Percentiles rank a stretch among this genome's conserved stretches.
These are phyloP conservation scores for Neoascia interrupta DNA, from an alignment of 2,888 invertebrate species.

Conservation along the genomic window DNA sequence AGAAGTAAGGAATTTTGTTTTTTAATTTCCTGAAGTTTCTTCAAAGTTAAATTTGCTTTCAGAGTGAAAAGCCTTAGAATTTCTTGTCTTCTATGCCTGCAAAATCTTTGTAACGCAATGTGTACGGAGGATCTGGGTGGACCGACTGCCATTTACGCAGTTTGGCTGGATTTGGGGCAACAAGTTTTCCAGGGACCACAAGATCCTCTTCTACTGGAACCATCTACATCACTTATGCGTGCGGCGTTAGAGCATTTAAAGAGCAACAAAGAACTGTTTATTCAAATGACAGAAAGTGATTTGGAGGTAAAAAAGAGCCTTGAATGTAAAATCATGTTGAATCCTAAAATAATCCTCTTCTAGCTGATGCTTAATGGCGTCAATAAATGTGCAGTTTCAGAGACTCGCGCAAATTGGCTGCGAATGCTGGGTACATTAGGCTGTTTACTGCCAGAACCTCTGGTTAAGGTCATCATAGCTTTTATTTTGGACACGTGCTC, in stretches of 20 bases:
- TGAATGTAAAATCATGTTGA: too few relatives aligned
- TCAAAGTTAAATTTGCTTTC: conserved; percentile 71
- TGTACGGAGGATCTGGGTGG: conserved; percentile 85
- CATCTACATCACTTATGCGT: conserved; percentile 87
- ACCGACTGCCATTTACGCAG: conserved; percentile 82
- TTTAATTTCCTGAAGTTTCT: neutral
- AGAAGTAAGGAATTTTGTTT: conserved; percentile 79
- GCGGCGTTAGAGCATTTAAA: conserved; percentile 86
- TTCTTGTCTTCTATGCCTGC: conserved; percentile 85
- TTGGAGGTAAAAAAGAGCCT: too few relatives aligned
- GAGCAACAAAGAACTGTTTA: conserved; percentile 80
- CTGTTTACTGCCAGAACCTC: conserved; percentile 78
- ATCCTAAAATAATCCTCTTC: conserved; percentile 64
- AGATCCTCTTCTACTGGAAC: conserved; percentile 83
- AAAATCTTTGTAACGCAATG: conserved; percentile 84
- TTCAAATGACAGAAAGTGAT: conserved; percentile 82
- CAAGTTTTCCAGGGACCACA: conserved; percentile 82
- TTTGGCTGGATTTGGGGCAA: conserved; percentile 85
- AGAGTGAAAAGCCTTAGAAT: conserved; percentile 82
- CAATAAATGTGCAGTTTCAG: conserved; percentile 81
- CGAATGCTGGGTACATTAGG: conserved; percentile 83
- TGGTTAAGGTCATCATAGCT: conserved; percentile 80
- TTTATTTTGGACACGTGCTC: conserved; percentile 83
- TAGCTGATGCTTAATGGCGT: conserved; percentile 81
- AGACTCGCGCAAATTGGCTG: conserved; percentile 82